Evolutionary conservation across 2,797 vertebrate genomes (phyloP).

Genomic region (Darevskia mixta): DNA sequence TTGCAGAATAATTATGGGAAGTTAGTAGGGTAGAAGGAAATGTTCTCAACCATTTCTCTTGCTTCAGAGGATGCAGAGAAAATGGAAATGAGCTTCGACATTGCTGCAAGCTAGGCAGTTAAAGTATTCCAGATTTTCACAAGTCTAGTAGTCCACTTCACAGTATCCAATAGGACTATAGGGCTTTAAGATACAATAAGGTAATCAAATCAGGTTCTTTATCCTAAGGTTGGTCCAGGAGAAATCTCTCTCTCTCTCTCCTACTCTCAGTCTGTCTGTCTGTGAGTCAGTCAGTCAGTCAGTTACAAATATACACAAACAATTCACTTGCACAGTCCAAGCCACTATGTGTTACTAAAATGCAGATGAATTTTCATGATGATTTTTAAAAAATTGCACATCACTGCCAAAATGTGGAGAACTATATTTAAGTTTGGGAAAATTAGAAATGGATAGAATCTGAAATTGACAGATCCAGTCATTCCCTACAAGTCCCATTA

Average conservation of each 20-base stretch:
- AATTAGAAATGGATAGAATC: too few relatives aligned
- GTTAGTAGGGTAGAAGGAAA: constrained; percentile 72
- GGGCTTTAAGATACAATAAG: not conserved
- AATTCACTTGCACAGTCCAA: not conserved
- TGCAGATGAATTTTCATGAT: too few relatives aligned
- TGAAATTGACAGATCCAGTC: too few relatives aligned
- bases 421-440: too few relatives aligned
- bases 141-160: constrained; percentile 49
- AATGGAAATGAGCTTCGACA: constrained; percentile 73
- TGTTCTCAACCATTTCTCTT: constrained; percentile 72
- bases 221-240: not conserved
- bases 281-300: too few relatives aligned
- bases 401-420: too few relatives aligned
- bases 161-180: not conserved
- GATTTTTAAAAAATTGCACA: too few relatives aligned
- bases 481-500: too few relatives aligned
- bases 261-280: too few relatives aligned
- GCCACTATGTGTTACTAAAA: not conserved
- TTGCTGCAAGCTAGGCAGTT: constrained; percentile 68
- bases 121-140: constrained; percentile 70
- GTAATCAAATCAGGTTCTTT: not conserved
- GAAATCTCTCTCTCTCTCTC: too few relatives aligned
- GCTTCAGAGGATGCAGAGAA: constrained; percentile 61
- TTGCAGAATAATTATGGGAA: constrained; percentile 66
- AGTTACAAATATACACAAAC: not conserved